Base-by-base conservation (phyloP, 2,797 vertebrate genomes). In the Neopelma chrysocephalum region DNA sequence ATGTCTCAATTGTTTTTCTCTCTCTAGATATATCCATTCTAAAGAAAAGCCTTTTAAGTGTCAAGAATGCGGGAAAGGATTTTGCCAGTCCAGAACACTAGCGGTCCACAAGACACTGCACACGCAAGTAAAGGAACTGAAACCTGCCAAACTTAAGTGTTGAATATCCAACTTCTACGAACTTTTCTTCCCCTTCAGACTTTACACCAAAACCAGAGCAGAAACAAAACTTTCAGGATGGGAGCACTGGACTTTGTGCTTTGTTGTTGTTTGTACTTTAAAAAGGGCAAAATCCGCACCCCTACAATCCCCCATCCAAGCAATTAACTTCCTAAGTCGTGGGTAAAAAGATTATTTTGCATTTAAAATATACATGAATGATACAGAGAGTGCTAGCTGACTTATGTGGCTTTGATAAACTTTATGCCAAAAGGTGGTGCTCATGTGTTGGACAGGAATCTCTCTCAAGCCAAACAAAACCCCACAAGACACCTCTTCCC, bases 1-100 rank as follows among this genome's bases (percentile, higher is more conserved):
- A 96, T 57, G 26, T 75, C 15, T 92, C 1, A 1, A 87, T 51
- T 93, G 36, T 97, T 94, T 90, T 94, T 95, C 51, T 96, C 62
- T 96, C 83, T 91, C 34, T 98, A 99, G 99, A 98, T 99, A 99
- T 96, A 99, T 99, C 95, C 99, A 99, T 96, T 99, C 99, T 97
- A 99, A 99, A 99, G 99, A 99, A 98, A 99, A 99, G 93, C 99
- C 99, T 65, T 99, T 99, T 98, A 99, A 99, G 97, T 99, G 99
- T 97, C 99, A 99, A 97, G 99, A 99, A 97, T 99, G 99, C 11
- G 99, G 99, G 66, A 99, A 99, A 97, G 99, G 99, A 96, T 99
- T 99, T 98, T 99, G 99, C 98, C 99, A 99, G 97, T 99, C 99
- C 97, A 98, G 99, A 98, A 99, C 99, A 95, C 98, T 99, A 97